phyloP scores from a whole-genome alignment of 2,113 vertebrate species.

The Rhineura floridana region DNA sequence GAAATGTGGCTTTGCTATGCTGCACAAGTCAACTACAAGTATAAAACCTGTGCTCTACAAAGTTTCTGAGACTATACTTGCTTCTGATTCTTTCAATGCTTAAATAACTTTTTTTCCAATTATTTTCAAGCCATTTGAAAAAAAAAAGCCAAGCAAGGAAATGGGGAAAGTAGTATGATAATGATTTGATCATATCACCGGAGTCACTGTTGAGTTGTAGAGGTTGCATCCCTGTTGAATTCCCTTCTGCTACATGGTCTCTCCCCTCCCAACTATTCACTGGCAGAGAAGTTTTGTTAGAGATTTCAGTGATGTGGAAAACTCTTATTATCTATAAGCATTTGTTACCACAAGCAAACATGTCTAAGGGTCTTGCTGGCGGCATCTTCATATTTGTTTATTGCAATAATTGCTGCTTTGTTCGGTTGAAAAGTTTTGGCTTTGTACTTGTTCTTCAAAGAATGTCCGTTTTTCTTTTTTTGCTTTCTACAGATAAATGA shows the following conservation, averaged over 20 bases:
- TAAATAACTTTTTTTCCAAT: not conserved
- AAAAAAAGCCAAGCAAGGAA: not conserved
- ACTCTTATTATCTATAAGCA: slow-evolving; percentile 29
- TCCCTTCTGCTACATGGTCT: slow-evolving; percentile 22
- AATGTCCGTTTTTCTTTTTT: slow-evolving; percentile 15
- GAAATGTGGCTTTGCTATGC: not conserved
- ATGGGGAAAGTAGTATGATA: not conserved
- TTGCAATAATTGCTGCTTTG: slow-evolving; percentile 38
- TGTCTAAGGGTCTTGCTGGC: slow-evolving; percentile 46
- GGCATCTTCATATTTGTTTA: slow-evolving; percentile 31
- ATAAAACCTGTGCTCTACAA: not conserved
- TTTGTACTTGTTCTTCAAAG: not conserved
- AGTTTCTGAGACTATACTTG: not conserved
- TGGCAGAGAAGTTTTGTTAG: slow-evolving; percentile 20
- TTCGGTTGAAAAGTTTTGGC: slow-evolving; percentile 25
- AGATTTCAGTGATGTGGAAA: slow-evolving; percentile 41
- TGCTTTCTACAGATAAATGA: not conserved
- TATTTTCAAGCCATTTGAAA: not conserved
- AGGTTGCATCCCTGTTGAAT: not conserved
- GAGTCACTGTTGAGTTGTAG: slow-evolving; percentile 8
- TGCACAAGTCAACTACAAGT: not conserved
- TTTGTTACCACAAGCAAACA: slow-evolving; percentile 2
- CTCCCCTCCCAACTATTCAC: slow-evolving; percentile 26
- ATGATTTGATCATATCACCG: not conserved
- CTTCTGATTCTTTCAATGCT: not conserved